phyloP scores from a whole-genome alignment of 2,797 vertebrate genomes.

The Chaetodon trifasciatus region DNA sequence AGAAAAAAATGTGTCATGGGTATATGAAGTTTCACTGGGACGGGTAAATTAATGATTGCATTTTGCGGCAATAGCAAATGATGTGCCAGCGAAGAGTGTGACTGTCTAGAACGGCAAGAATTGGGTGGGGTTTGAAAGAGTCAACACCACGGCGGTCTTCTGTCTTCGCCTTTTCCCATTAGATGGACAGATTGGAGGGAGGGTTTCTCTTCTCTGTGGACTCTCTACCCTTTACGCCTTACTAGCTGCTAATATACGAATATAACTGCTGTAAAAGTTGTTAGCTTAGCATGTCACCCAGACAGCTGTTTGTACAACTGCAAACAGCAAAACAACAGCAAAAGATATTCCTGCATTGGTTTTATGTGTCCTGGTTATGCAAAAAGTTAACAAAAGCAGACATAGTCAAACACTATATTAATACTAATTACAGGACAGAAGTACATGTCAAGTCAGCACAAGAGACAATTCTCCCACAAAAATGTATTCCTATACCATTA shows the following conservation, averaged over 20 bases:
- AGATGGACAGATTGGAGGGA: constrained; percentile 66
- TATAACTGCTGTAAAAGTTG: constrained; percentile 1
- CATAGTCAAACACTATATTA: too few species aligned
- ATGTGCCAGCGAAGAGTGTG: constrained; percentile 64
- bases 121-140: constrained; percentile 55
- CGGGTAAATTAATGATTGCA: constrained; percentile 80
- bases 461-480: too few species aligned
- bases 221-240: constrained; percentile 23
- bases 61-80: constrained; percentile 74
- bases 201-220: constrained; percentile 40
- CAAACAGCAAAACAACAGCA: too few species aligned
- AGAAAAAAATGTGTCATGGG: constrained; percentile 78
- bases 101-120: constrained; percentile 63
- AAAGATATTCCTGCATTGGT: too few species aligned
- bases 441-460: too few species aligned
- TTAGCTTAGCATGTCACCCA: constrained; percentile 13
- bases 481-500: too few species aligned
- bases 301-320: too few species aligned
- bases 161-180: constrained; percentile 61
- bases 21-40: constrained; percentile 79
- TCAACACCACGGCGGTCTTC: constrained; percentile 55
- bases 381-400: too few species aligned
- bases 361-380: too few species aligned
- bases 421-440: too few species aligned
- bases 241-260: constrained; percentile 40